These are phyloP conservation scores for Ochlodes sylvanus DNA, from an alignment of 2,888 invertebrate species.

Conservation along the genomic window DNA sequence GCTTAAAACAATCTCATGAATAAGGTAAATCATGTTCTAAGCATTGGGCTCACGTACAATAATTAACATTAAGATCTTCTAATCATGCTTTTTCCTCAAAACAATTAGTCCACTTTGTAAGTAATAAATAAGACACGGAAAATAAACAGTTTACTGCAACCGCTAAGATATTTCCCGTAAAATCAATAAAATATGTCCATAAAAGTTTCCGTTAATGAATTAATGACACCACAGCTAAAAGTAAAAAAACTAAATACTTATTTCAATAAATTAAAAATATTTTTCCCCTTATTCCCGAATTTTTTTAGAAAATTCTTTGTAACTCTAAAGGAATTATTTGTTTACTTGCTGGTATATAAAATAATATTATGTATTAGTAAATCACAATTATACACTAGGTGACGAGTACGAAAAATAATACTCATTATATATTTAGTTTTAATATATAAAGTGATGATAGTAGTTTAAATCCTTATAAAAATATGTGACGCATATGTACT, in stretches of 20 bases:
- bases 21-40: too few species aligned
- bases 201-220: slow-evolving; percentile 1
- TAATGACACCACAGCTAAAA: slow-evolving; percentile 21
- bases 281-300: too few species aligned
- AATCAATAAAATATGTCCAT: slow-evolving; percentile 12
- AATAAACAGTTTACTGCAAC: slow-evolving; percentile 21
- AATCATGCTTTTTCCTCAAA: background rate
- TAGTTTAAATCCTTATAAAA: too few species aligned
- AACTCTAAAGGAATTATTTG: background rate
- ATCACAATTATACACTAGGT: too few species aligned
- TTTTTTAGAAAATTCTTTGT: background rate
- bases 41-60: background rate
- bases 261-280: too few species aligned
- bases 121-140: background rate
- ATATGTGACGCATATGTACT: too few species aligned
- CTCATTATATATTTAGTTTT: too few species aligned
- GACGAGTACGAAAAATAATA: too few species aligned
- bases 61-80: background rate
- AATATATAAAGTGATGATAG: too few species aligned
- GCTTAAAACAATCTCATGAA: too few species aligned
- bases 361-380: too few species aligned
- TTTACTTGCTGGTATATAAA: too few species aligned
- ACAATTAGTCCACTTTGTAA: background rate
- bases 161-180: slow-evolving; percentile 24
- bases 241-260: background rate